Base-by-base conservation (phyloP, 37 sponge, comb jelly and placozoan species). In the Aplysina aerophoba region DNA sequence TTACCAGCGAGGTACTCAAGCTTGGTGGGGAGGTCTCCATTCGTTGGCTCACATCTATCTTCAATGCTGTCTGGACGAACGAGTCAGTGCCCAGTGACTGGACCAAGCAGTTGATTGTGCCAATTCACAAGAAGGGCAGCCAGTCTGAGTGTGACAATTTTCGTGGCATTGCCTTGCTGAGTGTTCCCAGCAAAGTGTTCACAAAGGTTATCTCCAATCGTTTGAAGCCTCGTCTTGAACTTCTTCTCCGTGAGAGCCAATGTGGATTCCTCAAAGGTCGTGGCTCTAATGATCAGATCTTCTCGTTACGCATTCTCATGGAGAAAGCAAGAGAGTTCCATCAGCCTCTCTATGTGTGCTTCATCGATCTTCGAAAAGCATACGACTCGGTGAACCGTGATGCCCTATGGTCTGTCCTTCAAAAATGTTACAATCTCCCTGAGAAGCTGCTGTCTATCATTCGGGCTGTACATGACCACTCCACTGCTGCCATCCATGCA, bases 201-300 rank as follows among this genome's bases (percentile, higher is more conserved):
- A 39, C 65, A 33, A 67, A 40, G 84, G 73, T 84, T 25, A 28
- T 84, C 39, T 50, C 39, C 55, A 38, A 21, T 33, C 65, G 73
- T 38, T 27, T 84, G 55, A 38, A 24, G 56, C 44, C 38, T 15
- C 44, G 73, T 39, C 21, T 69, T 31, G 73, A 84, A 68, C 33
- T 16, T 54, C 35, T 31, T 24, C 38, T 84, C 33, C 72, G 72
- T 19, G 84, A 84, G 73, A 69, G 39, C 22, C 84, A 84, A 55
- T 67, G 84, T 38, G 84, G 84, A 21, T 84, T 84, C 22, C 27
- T 72, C 31, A 67, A 30, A 68, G 67, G 67, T 50, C 53, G 72
- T 30, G 58, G 62, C 39, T 82, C 66, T 61, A 36, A 33, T 36
- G 83, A 82, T 58, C 83, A 82, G 83, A 82, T 82, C 35, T 82